Evolutionary conservation across 92 coral and sea anemone genomes (phyloP), one percentile per base, ranked within the genome.

Genomic region (Parazoanthus swiftii): DNA sequence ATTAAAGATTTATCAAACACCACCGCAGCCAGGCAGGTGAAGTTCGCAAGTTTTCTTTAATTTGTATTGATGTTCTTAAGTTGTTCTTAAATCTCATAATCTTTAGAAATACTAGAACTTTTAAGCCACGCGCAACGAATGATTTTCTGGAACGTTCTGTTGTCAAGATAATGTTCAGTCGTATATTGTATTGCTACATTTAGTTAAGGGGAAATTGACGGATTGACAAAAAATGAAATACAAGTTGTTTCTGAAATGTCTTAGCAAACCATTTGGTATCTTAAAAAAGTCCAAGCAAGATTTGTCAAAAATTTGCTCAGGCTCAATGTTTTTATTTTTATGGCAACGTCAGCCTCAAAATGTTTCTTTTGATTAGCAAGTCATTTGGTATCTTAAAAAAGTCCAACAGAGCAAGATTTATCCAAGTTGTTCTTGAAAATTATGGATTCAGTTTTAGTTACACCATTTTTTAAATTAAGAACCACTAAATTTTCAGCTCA

Each of bases 1-100:
- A 76, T 76, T 76, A 74, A 74, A 74, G 80, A 76, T 38, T 39
- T 76, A 74, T 36, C 21, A 20, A 43, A 44, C 80, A 44, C 46
- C 51, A 76, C 35, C 70, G 70, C 70, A 26, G 6, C 26, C 26
- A 23, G 5, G n/a, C 70, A 63, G 70, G 70, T 63, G 70, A 63
- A 63, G 20, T 14, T 63, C 1, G 70, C 5, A 5, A 23, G 70
- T 63, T 63, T 63, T 63, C 70, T 63, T 18, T 63, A 21, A 63
- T 63, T 63, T 63, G 26, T 63, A 63, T 63, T 9, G 25, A 63
- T 63, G 70, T 63, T 20, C 70, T 23, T 23, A 63, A 63, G 21
- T 63, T 20, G 70, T 21, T 63, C 26, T 63, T 63, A 54, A 54
- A 54, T 13, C 18, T 63, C 1, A 63, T 18, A 23, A 63, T 18